Evolutionary conservation across 2,113 vertebrate species (phyloP), one percentile per base, ranked within the genome.

Genomic region (Odobenus rosmarus): DNA sequence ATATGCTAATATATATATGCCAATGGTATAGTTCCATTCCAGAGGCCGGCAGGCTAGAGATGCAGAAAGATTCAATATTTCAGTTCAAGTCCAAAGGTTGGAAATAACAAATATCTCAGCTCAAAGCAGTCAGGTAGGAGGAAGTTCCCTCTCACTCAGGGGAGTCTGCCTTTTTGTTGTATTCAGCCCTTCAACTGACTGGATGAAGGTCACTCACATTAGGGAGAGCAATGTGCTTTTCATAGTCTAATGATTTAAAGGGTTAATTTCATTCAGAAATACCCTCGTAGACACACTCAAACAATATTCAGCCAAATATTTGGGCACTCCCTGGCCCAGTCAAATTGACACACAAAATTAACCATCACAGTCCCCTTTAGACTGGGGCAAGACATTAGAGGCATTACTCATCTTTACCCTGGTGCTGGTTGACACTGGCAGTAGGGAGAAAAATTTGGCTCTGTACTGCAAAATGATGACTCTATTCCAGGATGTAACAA

Each of bases 1-100:
- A 74, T 46, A 26, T 46, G 39, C 12, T 14, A 24, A 24, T 74
- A 33, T 77, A 49, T 31, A 33, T 33, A 51, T 53, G 49, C 16
- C 18, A 31, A 33, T 4, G 1, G 0, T 49, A 0, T 13, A 36
- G 16, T 8, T 55, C 7, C 4, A 55, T 0, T 85, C 18, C 55
- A 31, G 62, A 67, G 28, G 28, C 2, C 12, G 12, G 9, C 26
- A 80, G 51, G 31, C 6, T 79, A 28, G 36, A 28, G 10, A 80
- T 11, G 3, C 7, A 64, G 46, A 42, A 81, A 64, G 21, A 42
- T 1, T 2, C 33, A 7, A 36, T 59, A 2, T 15, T 39, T 82
- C 21, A 59, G 13, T 72, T 5, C 57, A 39, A 51, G 69, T 64
- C 26, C 46, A 57, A 93, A 80, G 13, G 21, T n/a, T 86, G 23